A percentile compares a stretch with the other conserved stretches of the same genome.
These are phyloP conservation scores for Xanthorhoe designata DNA, from an alignment of 2,888 invertebrate species.

Conservation along the genomic window DNA sequence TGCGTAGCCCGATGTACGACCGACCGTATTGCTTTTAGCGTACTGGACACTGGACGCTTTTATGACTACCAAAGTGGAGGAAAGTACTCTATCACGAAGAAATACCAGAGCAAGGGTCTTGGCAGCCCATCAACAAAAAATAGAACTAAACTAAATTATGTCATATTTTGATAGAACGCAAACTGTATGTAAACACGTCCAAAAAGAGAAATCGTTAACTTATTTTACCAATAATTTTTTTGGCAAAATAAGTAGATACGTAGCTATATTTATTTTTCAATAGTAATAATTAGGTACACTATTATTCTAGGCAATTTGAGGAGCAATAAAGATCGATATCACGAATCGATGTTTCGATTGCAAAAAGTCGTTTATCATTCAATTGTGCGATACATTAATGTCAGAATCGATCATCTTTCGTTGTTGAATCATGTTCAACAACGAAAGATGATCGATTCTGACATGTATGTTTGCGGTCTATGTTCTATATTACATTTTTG, in stretches of 20 bases:
- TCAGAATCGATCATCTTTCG: constrained; percentile 66
- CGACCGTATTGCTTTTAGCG: constrained; percentile 70
- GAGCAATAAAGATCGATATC: constrained; percentile 61
- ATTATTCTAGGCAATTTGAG: constrained; percentile 48
- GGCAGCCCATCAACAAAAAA: constrained; percentile 42
- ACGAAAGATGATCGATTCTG: constrained; percentile 65
- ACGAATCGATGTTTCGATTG: constrained; percentile 62
- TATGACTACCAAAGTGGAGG: constrained; percentile 63
- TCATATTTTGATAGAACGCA: constrained; percentile 17
- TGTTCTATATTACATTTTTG: no score
- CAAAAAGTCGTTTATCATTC: constrained; percentile 74
- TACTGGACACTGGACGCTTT: constrained; percentile 73
- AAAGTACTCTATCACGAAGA: constrained; percentile 58
- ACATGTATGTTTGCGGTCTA: constrained; percentile 50
- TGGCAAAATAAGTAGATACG: not conserved
- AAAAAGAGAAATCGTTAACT: not conserved
- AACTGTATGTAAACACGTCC: constrained; percentile 9
- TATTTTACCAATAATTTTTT: not conserved
- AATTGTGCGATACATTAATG: constrained; percentile 70
- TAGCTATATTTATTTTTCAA: not conserved
- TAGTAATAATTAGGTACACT: not conserved
- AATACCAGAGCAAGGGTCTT: constrained; percentile 47
- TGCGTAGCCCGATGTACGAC: constrained; percentile 63
- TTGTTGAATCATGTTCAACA: constrained; percentile 51
- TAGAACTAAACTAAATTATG: constrained; percentile 18